phyloP scores from a whole-genome alignment of 2,797 vertebrate genomes.

The Alca torda region DNA sequence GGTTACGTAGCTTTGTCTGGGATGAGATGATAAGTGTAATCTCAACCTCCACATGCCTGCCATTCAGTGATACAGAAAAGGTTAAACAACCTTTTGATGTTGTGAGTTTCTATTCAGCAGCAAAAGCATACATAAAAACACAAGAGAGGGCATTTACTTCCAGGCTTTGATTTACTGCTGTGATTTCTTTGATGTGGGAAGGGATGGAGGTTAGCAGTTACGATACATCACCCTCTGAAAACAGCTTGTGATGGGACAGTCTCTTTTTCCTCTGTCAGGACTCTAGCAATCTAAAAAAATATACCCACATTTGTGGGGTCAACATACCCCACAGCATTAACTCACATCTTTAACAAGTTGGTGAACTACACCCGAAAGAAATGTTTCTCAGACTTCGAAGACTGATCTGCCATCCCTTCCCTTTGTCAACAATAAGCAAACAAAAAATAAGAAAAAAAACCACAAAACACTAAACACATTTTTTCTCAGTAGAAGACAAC shows the following conservation, averaged over 20 bases:
- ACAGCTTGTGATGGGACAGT: not conserved
- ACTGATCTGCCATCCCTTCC: not conserved
- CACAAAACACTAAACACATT: not conserved
- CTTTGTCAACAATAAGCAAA: not conserved
- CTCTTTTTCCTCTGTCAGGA: not conserved
- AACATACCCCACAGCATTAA: not conserved
- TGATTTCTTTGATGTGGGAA: not conserved
- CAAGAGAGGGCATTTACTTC: not conserved
- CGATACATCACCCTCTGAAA: not conserved
- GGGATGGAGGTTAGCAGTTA: not conserved
- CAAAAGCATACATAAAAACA: not conserved
- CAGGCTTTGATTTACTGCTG: slow-evolving; percentile 28
- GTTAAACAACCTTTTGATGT: slow-evolving; percentile 11
- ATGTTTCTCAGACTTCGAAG: not conserved
- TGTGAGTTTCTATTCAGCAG: not conserved
- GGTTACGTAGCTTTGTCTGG: slow-evolving; percentile 18
- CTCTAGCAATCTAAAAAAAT: not conserved
- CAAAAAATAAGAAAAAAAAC: not conserved
- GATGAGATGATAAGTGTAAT: slow-evolving; percentile 46
- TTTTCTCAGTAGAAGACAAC: not conserved
- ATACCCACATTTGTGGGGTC: not conserved
- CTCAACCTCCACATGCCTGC: slow-evolving; percentile 24
- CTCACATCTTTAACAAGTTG: not conserved
- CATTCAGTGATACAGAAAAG: slow-evolving; percentile 21
- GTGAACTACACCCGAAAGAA: not conserved